Evolutionary conservation across 2,113 vertebrate genomes (phyloP), one percentile per base, ranked within the genome.

Genomic region (Cephalopholis sonnerati): DNA sequence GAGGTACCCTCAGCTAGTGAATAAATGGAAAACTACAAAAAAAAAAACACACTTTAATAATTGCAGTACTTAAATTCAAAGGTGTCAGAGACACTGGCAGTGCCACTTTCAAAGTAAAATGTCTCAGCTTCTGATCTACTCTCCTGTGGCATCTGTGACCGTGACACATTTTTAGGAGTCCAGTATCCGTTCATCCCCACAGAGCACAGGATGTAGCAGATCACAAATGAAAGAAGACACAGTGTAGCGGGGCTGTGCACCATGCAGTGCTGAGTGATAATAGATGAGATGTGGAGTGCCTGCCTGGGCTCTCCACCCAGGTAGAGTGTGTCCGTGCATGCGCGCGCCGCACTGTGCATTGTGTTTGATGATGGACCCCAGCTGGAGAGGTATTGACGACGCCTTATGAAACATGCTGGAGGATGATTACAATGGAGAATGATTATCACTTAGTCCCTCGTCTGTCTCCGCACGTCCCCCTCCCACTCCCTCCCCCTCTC

Each of bases 391-490:
- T 92, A 90, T 90, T 89, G 92, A 92, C 87, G 84, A 87, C 76
- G 87, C 87, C 88, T 93, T 91, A 91, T 88, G 90, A 93, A 90
- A 92, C 89, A 91, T 82, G 91, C 87, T 91, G 89, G 90, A 91
- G 89, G 92, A 92, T 92, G 93, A 93, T 93, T 77, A 93, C 92
- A 92, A 95, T 93, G 89, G 87, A 87, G 91, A 93, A 89, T 92
- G 89, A 93, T 95, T 92, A 92, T 93, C 90, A 94, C 91, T 93
- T 93, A 87, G 90, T 89, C 77, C 90, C 89, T 88, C 80, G 75
- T 87, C 92, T 87, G 89, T 92, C 90, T 89, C 80, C 48, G 58
- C 82, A 24, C 69, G 36, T 83, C 71, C 71, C 86, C 77, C 67
- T 70, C 84, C 89, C 41, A 44, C 41, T 75, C 79, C 69, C 87